Percentiles rank a stretch among this genome's conserved stretches.
These are phyloP conservation scores for Lasioglossum oenotherae DNA, from an alignment of 2,888 invertebrate species.

Conservation along the genomic window DNA sequence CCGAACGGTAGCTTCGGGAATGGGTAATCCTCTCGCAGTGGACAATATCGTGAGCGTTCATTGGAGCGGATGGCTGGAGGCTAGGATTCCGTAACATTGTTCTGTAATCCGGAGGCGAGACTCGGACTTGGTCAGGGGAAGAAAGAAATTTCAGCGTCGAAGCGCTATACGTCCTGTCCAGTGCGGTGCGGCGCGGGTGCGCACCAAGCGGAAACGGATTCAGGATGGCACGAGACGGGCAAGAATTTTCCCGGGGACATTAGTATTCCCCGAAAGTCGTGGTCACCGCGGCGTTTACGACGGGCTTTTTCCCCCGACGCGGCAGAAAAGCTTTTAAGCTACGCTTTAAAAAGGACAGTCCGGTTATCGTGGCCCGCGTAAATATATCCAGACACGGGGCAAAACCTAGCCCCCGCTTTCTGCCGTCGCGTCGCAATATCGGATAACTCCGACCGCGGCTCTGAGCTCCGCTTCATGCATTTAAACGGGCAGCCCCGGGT, in stretches of 20 bases:
- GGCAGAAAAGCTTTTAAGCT: conserved; percentile 75
- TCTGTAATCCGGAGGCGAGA: neutral
- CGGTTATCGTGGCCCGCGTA: conserved; percentile 77
- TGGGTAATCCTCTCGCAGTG: neutral
- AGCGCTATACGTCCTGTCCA: conserved; percentile 3
- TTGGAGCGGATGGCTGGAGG: neutral
- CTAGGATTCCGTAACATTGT: conserved; percentile 5
- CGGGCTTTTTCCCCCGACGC: conserved; percentile 47
- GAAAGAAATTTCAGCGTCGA: conserved; percentile 7
- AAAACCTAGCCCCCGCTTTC: conserved; percentile 50
- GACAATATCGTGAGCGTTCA: neutral
- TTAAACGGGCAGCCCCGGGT: conserved; percentile 76
- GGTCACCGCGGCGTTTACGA: conserved; percentile 55
- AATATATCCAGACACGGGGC: conserved; percentile 72
- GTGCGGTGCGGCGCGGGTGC: neutral
- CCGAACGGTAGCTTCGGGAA: neutral
- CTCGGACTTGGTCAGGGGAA: neutral
- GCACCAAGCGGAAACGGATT: neutral
- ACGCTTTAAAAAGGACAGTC: conserved; percentile 73
- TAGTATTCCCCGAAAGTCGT: conserved; percentile 67
- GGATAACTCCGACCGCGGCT: conserved; percentile 55
- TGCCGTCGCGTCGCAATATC: conserved; percentile 54
- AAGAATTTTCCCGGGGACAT: conserved; percentile 40
- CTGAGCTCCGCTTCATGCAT: conserved; percentile 75
- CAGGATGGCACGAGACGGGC: conserved; percentile 36